Percentiles rank a stretch among this genome's conserved stretches.
These are phyloP conservation scores for Rhinolophus ferrumequinum DNA, from an alignment of 2,113 vertebrate species.

Conservation along the genomic window DNA sequence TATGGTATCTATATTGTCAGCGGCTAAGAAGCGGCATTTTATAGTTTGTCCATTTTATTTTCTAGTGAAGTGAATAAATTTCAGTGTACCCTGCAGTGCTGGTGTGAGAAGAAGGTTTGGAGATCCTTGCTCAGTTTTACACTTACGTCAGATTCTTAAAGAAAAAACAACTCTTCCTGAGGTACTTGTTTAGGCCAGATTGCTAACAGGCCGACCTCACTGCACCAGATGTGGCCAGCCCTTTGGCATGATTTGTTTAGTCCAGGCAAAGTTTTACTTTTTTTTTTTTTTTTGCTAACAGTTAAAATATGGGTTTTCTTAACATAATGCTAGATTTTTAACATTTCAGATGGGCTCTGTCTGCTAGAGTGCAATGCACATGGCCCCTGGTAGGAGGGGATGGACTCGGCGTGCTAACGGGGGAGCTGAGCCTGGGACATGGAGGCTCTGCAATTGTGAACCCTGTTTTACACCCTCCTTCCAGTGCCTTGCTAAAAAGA, in stretches of 20 bases:
- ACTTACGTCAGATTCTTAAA: background rate
- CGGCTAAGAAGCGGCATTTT: background rate
- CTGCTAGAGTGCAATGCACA: background rate
- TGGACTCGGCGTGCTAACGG: rapidly evolving
- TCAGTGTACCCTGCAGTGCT: background rate
- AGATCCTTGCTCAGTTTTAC: background rate
- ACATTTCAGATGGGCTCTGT: background rate
- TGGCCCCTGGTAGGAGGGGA: background rate
- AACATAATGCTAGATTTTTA: background rate
- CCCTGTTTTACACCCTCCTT: background rate
- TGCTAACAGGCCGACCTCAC: background rate
- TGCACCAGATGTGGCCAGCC: background rate
- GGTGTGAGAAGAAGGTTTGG: background rate
- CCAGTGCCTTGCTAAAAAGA: background rate
- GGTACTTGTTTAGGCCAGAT: background rate
- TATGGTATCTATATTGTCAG: background rate
- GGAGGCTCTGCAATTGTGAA: background rate
- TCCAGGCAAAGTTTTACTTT: background rate
- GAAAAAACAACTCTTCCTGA: background rate
- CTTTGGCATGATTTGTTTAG: background rate
- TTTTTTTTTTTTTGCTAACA: background rate
- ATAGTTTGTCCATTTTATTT: background rate
- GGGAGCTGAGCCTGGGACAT: too few species aligned
- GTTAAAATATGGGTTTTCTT: background rate
- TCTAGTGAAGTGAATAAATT: background rate